These are phyloP conservation scores for Phaonia tiefii DNA, from an alignment of 2,888 invertebrate genomes.

Conservation along the genomic window DNA sequence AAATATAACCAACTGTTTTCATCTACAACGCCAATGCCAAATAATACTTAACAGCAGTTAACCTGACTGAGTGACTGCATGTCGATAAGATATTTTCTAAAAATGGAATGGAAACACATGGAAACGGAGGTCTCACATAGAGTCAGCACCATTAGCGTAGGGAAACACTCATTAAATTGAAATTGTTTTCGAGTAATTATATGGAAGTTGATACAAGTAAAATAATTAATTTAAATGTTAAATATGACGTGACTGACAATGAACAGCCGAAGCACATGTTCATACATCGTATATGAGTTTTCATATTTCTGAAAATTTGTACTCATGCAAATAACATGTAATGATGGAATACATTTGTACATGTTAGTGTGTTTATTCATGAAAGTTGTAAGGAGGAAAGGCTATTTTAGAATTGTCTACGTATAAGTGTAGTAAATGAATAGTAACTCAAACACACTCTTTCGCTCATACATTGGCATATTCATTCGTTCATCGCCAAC, in stretches of 20 bases:
- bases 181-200: slow-evolving; percentile 37
- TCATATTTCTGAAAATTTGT: background rate
- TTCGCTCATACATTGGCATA: background rate
- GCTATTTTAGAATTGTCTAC: too few relatives aligned
- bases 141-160: background rate
- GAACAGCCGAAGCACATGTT: slow-evolving; percentile 31
- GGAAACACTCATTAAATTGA: slow-evolving; percentile 25
- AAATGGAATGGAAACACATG: slow-evolving; percentile 1
- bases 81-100: slow-evolving; percentile 42
- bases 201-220: slow-evolving; percentile 40
- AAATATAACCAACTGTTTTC: slow-evolving; percentile 11
- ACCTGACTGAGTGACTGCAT: slow-evolving; percentile 27
- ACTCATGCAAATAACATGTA: slow-evolving; percentile 4
- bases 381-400: background rate
- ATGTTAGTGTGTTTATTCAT: too few relatives aligned
- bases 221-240: slow-evolving; percentile 55
- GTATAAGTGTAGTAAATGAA: too few relatives aligned
- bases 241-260: slow-evolving; percentile 51
- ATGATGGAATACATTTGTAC: background rate
- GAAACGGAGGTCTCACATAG: too few relatives aligned
- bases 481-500: slow-evolving; percentile 30
- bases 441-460: background rate
- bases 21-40: slow-evolving; percentile 26
- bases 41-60: slow-evolving; percentile 14
- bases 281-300: background rate